phyloP scores from a whole-genome alignment of 1,140 invertebrate species.

The Temnothorax nylanderi region DNA sequence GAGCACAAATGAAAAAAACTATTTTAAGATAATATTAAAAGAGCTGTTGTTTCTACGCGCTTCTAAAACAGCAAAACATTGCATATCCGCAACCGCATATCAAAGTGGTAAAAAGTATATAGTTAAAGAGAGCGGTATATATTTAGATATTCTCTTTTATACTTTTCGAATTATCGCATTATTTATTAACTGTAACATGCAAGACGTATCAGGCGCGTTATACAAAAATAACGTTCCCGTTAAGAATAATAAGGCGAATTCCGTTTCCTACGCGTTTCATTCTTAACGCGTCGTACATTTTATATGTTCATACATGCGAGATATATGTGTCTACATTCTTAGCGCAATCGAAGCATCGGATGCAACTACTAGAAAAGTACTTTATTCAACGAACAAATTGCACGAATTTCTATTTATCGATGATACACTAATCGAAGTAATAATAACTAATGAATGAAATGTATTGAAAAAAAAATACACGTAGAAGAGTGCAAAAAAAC shows the following conservation, averaged over 20 bases:
- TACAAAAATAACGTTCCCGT: constrained; percentile 26
- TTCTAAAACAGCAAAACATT: constrained; percentile 38
- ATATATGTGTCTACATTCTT: constrained; percentile 9
- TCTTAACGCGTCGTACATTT: constrained; percentile 25
- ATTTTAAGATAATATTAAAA: constrained; percentile 29
- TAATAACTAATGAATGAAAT: background rate
- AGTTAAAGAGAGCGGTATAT: constrained; percentile 36
- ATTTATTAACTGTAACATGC: constrained; percentile 50
- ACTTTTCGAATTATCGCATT: constrained; percentile 52
- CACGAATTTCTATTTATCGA: background rate
- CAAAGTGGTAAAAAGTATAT: constrained; percentile 41
- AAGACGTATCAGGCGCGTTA: constrained; percentile 39
- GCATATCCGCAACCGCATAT: constrained; percentile 46
- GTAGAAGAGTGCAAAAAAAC: background rate
- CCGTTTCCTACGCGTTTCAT: constrained; percentile 23
- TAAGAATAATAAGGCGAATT: constrained; percentile 37
- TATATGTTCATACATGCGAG: background rate
- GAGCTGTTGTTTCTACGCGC: constrained; percentile 42
- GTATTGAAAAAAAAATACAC: background rate
- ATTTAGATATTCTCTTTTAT: constrained; percentile 58
- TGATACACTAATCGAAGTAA: background rate
- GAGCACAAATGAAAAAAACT: constrained; percentile 27
- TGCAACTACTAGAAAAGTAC: constrained; percentile 2
- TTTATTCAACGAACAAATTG: background rate
- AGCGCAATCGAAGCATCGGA: constrained; percentile 4